Conservation (phyloP, 2,113 vertebrate genomes). For the Coreoperca whiteheadi region DNA sequence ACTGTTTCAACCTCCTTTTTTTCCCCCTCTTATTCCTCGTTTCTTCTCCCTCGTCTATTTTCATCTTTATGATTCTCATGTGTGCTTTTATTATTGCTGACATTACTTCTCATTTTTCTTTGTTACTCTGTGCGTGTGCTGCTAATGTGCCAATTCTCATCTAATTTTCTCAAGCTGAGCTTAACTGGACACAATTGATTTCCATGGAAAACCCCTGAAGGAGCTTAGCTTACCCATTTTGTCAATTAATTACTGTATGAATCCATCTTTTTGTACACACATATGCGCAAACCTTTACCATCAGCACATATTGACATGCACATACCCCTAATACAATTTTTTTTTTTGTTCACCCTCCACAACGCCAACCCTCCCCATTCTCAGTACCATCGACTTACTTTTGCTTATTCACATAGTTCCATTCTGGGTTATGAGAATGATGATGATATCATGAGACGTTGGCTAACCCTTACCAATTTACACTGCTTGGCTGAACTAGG, state of each 20-base stretch:
- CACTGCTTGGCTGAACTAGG: slow-evolving; percentile 70
- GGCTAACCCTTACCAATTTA: slow-evolving; percentile 59
- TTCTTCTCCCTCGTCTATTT: neutral
- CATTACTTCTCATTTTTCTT: slow-evolving; percentile 36
- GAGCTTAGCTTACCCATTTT: slow-evolving; percentile 42
- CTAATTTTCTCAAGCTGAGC: slow-evolving; percentile 42
- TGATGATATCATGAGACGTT: slow-evolving; percentile 37
- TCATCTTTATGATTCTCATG: neutral
- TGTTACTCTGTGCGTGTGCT: slow-evolving; percentile 5
- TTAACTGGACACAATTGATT: slow-evolving; percentile 52
- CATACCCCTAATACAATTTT: neutral
- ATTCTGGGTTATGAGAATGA: slow-evolving; percentile 46
- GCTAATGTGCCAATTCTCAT: slow-evolving; percentile 45
- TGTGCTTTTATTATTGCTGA: slow-evolving; percentile 12
- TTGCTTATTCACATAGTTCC: slow-evolving; percentile 27
- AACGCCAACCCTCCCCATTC: neutral
- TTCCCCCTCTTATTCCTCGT: neutral
- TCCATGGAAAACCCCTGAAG: slow-evolving; percentile 42
- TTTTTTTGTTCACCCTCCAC: neutral
- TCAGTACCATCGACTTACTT: neutral
- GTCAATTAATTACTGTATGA: slow-evolving; percentile 41
- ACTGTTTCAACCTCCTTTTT: neutral
- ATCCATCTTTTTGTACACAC: slow-evolving; percentile 16
- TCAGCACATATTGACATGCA: slow-evolving; percentile 22
- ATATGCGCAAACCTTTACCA: slow-evolving; percentile 3